phyloP scores from a whole-genome alignment of 2,888 invertebrate genomes.

The Chironomus tentans region DNA sequence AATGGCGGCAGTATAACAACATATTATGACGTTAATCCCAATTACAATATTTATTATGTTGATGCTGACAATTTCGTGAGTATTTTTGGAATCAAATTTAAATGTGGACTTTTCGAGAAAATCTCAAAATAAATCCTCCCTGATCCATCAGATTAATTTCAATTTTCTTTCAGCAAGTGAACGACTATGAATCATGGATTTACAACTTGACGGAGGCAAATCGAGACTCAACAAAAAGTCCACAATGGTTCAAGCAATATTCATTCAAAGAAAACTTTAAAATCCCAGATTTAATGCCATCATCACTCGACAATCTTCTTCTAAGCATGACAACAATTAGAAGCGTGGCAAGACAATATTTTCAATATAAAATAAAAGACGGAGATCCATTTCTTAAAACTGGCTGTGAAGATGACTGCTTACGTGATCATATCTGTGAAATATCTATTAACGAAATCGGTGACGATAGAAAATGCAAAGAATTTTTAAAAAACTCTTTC shows the following conservation, averaged over 20 bases:
- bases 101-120: too few species aligned
- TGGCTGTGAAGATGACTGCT: slow-evolving; percentile 35
- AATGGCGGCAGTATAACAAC: slow-evolving; percentile 77
- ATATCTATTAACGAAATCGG: slow-evolving; percentile 33
- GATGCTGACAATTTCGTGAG: slow-evolving; percentile 52
- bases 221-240: slow-evolving; percentile 45
- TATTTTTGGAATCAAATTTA: slow-evolving; percentile 29
- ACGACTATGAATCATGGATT: slow-evolving; percentile 60
- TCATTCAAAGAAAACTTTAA: slow-evolving; percentile 59
- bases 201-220: slow-evolving; percentile 71
- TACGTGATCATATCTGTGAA: slow-evolving; percentile 34
- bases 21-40: slow-evolving; percentile 65
- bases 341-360: slow-evolving; percentile 33
- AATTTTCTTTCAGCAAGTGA: slow-evolving; percentile 46
- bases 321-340: slow-evolving; percentile 45
- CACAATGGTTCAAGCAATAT: slow-evolving; percentile 67
- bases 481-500: slow-evolving; percentile 25
- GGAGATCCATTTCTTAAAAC: slow-evolving; percentile 33
- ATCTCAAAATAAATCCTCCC: too few species aligned
- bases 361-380: slow-evolving; percentile 33
- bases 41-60: slow-evolving; percentile 65
- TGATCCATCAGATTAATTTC: neutral
- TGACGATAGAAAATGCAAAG: slow-evolving; percentile 33
- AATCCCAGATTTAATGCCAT: slow-evolving; percentile 50
- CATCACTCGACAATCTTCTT: slow-evolving; percentile 53